phyloP scores from a whole-genome alignment of 2,888 invertebrate species.

The Gibbula magus region DNA sequence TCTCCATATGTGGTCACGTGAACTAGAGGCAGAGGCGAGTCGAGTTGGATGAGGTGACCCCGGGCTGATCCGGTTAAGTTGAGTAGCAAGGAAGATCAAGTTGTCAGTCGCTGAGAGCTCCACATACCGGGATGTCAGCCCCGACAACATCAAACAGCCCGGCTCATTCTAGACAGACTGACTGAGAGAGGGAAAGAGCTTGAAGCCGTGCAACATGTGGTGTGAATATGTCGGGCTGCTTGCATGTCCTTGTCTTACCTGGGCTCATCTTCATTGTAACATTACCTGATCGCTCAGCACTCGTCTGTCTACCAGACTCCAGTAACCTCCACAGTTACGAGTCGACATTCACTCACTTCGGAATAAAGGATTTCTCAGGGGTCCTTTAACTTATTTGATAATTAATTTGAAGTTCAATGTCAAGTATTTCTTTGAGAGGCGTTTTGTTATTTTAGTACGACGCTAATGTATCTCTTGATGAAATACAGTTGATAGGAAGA shows the following conservation, averaged over 20 bases:
- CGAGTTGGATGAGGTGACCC: neutral
- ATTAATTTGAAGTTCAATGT: too few relatives aligned
- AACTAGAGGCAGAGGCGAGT: neutral
- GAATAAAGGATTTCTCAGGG: too few relatives aligned
- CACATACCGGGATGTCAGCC: neutral
- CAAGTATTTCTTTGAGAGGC: too few relatives aligned
- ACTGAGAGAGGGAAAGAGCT: neutral
- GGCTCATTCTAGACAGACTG: neutral
- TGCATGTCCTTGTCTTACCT: neutral
- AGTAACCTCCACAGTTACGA: too few relatives aligned
- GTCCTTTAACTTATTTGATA: too few relatives aligned
- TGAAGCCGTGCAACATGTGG: neutral
- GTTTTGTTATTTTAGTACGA: too few relatives aligned
- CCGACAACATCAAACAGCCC: neutral
- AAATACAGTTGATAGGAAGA: too few relatives aligned
- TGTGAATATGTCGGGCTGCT: neutral
- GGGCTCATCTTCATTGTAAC: too few relatives aligned
- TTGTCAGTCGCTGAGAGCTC: neutral
- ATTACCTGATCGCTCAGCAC: too few relatives aligned
- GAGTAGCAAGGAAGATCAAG: neutral
- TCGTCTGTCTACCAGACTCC: too few relatives aligned
- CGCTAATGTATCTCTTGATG: too few relatives aligned
- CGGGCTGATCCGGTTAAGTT: neutral
- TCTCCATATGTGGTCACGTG: neutral
- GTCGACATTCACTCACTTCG: too few relatives aligned